These are phyloP conservation scores for Apodemia zela DNA, from an alignment of 2,888 invertebrate genomes.

Conservation along the genomic window DNA sequence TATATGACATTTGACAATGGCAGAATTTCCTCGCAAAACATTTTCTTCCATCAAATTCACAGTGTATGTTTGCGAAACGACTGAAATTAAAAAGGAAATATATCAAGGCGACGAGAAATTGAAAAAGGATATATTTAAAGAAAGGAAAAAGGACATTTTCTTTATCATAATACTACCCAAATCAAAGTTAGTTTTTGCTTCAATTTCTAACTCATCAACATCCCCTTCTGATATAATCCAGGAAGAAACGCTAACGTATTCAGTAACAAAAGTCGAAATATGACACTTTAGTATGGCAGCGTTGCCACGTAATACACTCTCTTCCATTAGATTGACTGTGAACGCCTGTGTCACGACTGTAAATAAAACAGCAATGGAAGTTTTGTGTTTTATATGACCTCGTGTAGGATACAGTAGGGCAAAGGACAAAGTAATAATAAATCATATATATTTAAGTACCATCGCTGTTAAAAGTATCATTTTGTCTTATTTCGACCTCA, in stretches of 20 bases:
- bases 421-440: neutral
- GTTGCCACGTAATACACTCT: constrained; percentile 93
- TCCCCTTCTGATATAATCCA: constrained; percentile 90
- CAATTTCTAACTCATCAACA: constrained; percentile 68
- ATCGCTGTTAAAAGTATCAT: constrained; percentile 48
- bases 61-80: constrained; percentile 92
- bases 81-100: constrained; percentile 77
- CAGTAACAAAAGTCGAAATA: constrained; percentile 95
- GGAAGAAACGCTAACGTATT: constrained; percentile 92
- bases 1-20: constrained; percentile 94
- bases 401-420: constrained; percentile 1
- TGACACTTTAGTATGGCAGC: constrained; percentile 95
- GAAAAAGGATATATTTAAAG: neutral
- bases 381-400: neutral
- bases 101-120: neutral
- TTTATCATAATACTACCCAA: constrained; percentile 51
- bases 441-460: constrained; percentile 43
- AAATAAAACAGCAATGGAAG: constrained; percentile 46
- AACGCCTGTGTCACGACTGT: constrained; percentile 94
- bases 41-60: constrained; percentile 96
- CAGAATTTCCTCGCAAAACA: constrained; percentile 93
- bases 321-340: constrained; percentile 94
- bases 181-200: constrained; percentile 54
- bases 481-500: constrained; percentile 59
- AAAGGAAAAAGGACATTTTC: constrained; percentile 19